Base-by-base conservation (phyloP, 35 echinoderm and acorn worm genomes). In the Apostichopus parvimensis region DNA sequence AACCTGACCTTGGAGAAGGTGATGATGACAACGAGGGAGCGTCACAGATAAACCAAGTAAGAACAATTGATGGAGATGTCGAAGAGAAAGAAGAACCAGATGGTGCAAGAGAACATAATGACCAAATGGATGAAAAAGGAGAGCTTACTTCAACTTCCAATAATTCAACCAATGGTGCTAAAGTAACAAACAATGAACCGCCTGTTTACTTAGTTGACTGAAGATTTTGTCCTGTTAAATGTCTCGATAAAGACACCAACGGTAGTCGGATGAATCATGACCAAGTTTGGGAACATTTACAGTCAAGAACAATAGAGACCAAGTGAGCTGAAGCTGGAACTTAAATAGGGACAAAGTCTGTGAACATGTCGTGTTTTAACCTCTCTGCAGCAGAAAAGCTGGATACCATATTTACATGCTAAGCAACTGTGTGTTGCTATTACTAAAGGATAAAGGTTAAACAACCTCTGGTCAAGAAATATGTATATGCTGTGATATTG, bases 171-270 rank as follows among this genome's bases (percentile, higher is more conserved):
- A 84, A 84, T 59, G 57, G 54, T 59, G 81, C 57, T 61, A 61
- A 75, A 75, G 14, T 22, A 75, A 75, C 55, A 84, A 58, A 84
- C 23, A 24, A 18, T 59, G 81, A 84, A 59, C 81, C 81, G 58
- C 81, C 81, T 58, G 23, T 84, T 84, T 84, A 84, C 81, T 15
- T 84, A n/a, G 81, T 84, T 1, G 81, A 84, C 54, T 84, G 13
- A 84, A 75, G 12, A 20, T 75, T 13, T 18, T 18, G 6, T 20
- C 71, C 14, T 18, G 71, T n/a, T 75, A 22, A n/a, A n/a, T 7
- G 4, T 18, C 18, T 75, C 14, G 6, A 75, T 7, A 22, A 75
- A 0, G 6, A 5, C n/a, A 75, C 71, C 5, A 4, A 75, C 15
- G 0, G 71, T 20, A 18, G 13, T 68, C 18, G 0, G 64, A 9